Conservation (phyloP, 2,113 vertebrate species). For the Syngnathus scovelli region DNA sequence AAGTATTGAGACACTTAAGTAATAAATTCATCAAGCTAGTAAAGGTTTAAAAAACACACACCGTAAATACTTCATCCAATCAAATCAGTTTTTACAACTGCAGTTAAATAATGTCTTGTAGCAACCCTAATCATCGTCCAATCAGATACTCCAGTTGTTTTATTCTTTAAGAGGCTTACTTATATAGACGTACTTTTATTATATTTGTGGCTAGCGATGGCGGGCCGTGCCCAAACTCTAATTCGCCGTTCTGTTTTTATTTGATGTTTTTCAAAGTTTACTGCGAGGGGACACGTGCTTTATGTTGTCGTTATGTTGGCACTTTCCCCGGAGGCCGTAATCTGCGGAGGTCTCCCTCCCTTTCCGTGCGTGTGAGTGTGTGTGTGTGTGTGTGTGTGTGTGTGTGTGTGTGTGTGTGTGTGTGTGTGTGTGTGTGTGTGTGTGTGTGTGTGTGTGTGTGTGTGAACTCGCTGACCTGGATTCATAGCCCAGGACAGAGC, state of each 20-base stretch:
- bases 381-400: background rate
- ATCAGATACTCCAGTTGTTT: no score
- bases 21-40: no score
- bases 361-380: constrained; percentile 5
- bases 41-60: no score
- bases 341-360: constrained; percentile 1
- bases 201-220: no score
- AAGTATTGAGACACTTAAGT: no score
- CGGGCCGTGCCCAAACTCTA: background rate
- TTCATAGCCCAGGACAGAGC: constrained; percentile 35
- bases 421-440: constrained; percentile 5
- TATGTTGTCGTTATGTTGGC: background rate
- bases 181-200: no score
- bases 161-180: no score
- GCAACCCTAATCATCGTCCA: no score
- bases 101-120: no score
- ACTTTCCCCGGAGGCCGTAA: constrained; percentile 24
- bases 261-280: background rate
- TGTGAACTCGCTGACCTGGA: constrained; percentile 49
- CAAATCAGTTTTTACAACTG: no score
- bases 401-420: background rate
- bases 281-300: background rate
- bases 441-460: background rate
- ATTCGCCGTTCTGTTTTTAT: background rate
- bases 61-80: no score